A percentile compares a stretch with the other conserved stretches of the same genome.
Conservation (phyloP, 2,888 invertebrate species). For the Lepidochitona cinerea region DNA sequence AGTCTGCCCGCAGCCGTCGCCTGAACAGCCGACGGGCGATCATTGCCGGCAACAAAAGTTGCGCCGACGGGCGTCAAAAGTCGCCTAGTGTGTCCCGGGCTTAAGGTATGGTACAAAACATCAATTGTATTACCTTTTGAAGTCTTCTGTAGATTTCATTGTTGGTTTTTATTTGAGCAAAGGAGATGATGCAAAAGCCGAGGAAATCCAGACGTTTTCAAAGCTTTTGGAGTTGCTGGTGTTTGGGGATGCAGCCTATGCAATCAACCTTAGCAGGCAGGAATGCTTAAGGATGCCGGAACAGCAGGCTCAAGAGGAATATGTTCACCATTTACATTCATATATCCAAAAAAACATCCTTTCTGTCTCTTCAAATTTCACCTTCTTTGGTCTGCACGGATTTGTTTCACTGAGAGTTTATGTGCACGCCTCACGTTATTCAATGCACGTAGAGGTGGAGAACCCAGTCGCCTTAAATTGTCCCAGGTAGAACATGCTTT, state of each 20-base stretch:
- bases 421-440: conserved; percentile 16
- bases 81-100: too few species aligned
- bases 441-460: conserved; percentile 22
- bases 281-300: neutral
- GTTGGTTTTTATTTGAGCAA: neutral
- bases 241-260: neutral
- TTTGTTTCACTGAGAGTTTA: neutral
- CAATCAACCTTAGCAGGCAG: neutral
- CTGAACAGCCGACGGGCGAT: too few species aligned
- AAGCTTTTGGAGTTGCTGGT: neutral
- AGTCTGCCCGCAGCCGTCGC: too few species aligned
- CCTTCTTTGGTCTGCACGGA: neutral
- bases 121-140: neutral
- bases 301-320: neutral
- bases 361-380: neutral
- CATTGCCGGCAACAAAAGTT: too few species aligned
- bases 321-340: neutral
- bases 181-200: neutral
- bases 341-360: neutral
- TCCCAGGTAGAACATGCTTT: conserved; percentile 13
- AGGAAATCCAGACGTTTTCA: neutral
- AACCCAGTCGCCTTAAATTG: conserved; percentile 19
- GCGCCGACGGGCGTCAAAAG: too few species aligned
- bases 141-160: neutral
- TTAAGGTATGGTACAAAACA: neutral